A percentile compares a stretch with the other conserved stretches of the same genome.
Evolutionary conservation across 2,113 vertebrate species (phyloP).

Genomic region (Serilophus lunatus): DNA sequence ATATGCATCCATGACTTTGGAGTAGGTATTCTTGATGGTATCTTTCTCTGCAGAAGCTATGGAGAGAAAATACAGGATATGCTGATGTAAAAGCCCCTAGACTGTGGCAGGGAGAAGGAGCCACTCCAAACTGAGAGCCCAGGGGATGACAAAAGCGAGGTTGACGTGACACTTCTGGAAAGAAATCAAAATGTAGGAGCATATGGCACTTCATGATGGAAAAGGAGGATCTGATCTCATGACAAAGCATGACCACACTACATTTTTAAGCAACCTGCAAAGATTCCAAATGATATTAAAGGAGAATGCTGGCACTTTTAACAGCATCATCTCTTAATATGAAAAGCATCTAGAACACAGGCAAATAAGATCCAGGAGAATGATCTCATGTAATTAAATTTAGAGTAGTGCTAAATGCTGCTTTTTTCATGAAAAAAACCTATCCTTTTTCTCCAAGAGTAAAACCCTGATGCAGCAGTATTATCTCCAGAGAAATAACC

Average conservation of each 20-base stretch:
- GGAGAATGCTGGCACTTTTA: background rate
- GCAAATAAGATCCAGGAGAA: background rate
- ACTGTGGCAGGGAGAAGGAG: background rate
- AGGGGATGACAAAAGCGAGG: background rate
- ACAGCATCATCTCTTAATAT: background rate
- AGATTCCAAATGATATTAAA: background rate
- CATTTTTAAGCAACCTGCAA: background rate
- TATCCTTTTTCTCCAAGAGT: background rate
- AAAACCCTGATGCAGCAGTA: background rate
- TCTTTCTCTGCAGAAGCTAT: slow-evolving; percentile 91
- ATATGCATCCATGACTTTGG: slow-evolving; percentile 94
- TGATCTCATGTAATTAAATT: background rate
- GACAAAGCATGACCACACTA: background rate
- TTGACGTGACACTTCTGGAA: background rate
- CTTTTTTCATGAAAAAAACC: background rate
- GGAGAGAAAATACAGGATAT: background rate
- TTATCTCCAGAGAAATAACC: background rate
- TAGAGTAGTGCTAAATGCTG: background rate
- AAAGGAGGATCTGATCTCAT: background rate
- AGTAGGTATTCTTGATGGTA: slow-evolving; percentile 88
- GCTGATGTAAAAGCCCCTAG: background rate
- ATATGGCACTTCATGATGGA: background rate
- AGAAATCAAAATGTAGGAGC: background rate
- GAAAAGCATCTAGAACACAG: background rate
- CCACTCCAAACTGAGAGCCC: background rate